phyloP scores from a whole-genome alignment of 2,888 invertebrate genomes.

The Epirrita christyi region DNA sequence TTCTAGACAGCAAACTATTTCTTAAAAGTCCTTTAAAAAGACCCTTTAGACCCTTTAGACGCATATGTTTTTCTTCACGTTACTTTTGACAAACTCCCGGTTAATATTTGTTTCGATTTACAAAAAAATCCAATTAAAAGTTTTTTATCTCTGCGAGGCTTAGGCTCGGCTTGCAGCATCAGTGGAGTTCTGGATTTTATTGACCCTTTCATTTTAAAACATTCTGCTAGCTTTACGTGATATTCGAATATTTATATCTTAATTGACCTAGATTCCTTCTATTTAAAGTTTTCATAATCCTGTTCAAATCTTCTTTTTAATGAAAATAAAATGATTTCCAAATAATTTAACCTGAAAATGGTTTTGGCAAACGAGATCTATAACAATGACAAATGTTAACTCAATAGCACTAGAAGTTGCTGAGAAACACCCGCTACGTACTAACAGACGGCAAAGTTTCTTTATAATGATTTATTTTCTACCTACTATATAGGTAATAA shows the following conservation, averaged over 20 bases:
- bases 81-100: slow-evolving; percentile 58
- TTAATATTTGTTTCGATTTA: slow-evolving; percentile 75
- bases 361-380: no score
- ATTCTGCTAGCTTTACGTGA: slow-evolving; percentile 29
- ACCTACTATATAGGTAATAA: no score
- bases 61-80: slow-evolving; percentile 54
- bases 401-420: no score
- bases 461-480: no score
- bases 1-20: background rate
- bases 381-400: no score
- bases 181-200: slow-evolving; percentile 46
- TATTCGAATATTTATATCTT: slow-evolving; percentile 2
- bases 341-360: no score
- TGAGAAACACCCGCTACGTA: no score
- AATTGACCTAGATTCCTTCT: no score
- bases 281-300: no score
- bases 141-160: slow-evolving; percentile 72
- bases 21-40: slow-evolving; percentile 1
- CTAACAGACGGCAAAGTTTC: no score
- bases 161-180: slow-evolving; percentile 58
- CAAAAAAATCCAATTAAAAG: slow-evolving; percentile 76
- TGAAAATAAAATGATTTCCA: no score
- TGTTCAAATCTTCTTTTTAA: no score
- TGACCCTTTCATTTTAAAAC: slow-evolving; percentile 49
- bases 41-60: slow-evolving; percentile 29